phyloP scores from a whole-genome alignment of 1,140 invertebrate species.

The Ostrea edulis region DNA sequence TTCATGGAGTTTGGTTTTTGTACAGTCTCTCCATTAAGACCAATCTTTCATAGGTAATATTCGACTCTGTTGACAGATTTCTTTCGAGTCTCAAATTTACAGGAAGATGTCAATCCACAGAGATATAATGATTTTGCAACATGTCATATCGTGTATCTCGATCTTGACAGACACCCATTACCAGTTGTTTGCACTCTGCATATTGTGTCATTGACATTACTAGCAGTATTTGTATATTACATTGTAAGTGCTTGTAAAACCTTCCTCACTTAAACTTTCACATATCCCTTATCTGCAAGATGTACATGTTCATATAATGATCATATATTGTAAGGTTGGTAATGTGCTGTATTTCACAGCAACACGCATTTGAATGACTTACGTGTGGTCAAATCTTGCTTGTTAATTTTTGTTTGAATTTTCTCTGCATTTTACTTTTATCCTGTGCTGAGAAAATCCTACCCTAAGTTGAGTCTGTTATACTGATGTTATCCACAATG shows the following conservation, averaged over 20 bases:
- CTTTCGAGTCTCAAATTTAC: too few relatives aligned
- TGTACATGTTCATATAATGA: neutral
- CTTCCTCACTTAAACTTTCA: neutral
- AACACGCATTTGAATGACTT: neutral
- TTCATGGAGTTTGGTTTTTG: too few relatives aligned
- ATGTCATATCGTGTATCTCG: neutral
- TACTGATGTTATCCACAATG: conserved; percentile 14
- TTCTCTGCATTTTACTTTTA: conserved; percentile 33
- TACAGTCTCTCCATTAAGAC: too few relatives aligned
- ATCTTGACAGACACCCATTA: neutral
- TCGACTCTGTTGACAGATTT: too few relatives aligned
- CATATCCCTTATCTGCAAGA: conserved; percentile 23
- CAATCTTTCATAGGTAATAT: too few relatives aligned
- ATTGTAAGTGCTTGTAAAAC: conserved; percentile 22
- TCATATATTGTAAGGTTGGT: neutral
- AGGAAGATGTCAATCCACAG: too few relatives aligned
- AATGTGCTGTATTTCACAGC: neutral
- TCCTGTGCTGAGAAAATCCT: conserved; percentile 24
- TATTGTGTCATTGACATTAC: neutral
- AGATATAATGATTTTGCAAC: neutral
- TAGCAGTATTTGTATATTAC: conserved; percentile 30
- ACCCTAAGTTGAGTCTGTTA: neutral
- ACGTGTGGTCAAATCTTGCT: conserved; percentile 13
- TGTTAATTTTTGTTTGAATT: conserved; percentile 33
- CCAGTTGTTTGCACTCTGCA: neutral